Conservation (phyloP, 1,140 invertebrate species). For the Heliconius hermathena region DNA sequence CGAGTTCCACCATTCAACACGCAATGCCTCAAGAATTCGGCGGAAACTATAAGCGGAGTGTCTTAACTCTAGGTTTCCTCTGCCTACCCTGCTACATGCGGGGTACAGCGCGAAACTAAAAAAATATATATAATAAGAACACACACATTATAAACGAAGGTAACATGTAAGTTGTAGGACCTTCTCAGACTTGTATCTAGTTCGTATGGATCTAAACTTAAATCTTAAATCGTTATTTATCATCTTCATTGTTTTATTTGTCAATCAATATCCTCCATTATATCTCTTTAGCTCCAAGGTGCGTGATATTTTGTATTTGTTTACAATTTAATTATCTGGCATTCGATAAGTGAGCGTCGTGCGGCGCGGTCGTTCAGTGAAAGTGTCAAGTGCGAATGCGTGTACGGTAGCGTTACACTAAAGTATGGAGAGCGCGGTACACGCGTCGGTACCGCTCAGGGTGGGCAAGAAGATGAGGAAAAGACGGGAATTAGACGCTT, state of each 20-base stretch:
- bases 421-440: slow-evolving; percentile 72
- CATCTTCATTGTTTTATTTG: background rate
- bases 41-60: too few relatives aligned
- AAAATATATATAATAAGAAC: background rate
- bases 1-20: too few relatives aligned
- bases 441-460: slow-evolving; percentile 75
- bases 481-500: slow-evolving; percentile 82
- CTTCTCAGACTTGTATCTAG: background rate
- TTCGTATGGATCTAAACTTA: background rate
- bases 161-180: background rate
- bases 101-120: too few relatives aligned
- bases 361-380: slow-evolving; percentile 46
- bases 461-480: slow-evolving; percentile 84
- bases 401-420: slow-evolving; percentile 61
- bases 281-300: background rate
- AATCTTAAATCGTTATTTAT: background rate
- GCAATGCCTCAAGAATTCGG: too few relatives aligned
- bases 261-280: slow-evolving; percentile 2
- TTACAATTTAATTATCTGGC: slow-evolving; percentile 43
- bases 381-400: slow-evolving; percentile 63
- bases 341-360: slow-evolving; percentile 52
- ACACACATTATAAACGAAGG: background rate
- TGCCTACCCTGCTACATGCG: too few relatives aligned
- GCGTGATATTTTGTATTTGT: slow-evolving; percentile 27
- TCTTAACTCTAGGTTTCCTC: too few relatives aligned